Evolutionary conservation across 1,140 invertebrate genomes (phyloP).

Genomic region (Ephestia elutella): DNA sequence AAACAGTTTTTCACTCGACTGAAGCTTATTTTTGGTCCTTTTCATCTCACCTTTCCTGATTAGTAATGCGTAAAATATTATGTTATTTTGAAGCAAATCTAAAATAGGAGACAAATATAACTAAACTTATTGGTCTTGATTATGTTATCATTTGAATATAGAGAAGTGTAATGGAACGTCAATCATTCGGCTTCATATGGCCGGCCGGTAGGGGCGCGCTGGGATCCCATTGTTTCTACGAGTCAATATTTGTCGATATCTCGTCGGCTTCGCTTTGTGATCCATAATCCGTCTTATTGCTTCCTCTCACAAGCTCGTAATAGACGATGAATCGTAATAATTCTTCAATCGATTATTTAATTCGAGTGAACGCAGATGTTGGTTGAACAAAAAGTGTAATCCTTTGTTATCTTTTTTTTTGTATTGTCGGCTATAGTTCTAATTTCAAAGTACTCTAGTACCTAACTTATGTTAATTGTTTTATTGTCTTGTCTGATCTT

Average conservation of each 20-base stretch:
- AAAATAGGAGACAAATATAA: background rate
- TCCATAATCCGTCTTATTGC: slow-evolving; percentile 52
- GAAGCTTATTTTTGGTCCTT: slow-evolving; percentile 68
- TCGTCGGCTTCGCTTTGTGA: slow-evolving; percentile 60
- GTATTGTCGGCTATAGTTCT: slow-evolving; percentile 33
- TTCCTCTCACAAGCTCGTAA: slow-evolving; percentile 49
- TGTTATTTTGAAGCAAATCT: slow-evolving; percentile 14
- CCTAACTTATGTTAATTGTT: slow-evolving; percentile 32
- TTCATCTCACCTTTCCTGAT: slow-evolving; percentile 65
- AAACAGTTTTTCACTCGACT: slow-evolving; percentile 65
- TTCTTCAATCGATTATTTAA: slow-evolving; percentile 63
- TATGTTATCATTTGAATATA: slow-evolving; percentile 8
- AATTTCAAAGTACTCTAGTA: slow-evolving; percentile 42
- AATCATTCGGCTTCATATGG: slow-evolving; percentile 40
- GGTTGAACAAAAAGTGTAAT: slow-evolving; percentile 45
- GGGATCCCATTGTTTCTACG: slow-evolving; percentile 57
- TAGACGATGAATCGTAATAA: slow-evolving; percentile 70
- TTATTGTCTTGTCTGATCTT: slow-evolving; percentile 27
- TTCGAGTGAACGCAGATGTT: slow-evolving; percentile 44
- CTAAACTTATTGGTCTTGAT: background rate
- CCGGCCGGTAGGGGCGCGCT: slow-evolving; percentile 30
- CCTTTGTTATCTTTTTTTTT: slow-evolving; percentile 46
- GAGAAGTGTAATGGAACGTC: slow-evolving; percentile 27
- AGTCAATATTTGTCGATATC: slow-evolving; percentile 67
- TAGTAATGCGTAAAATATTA: slow-evolving; percentile 48